Evolutionary conservation across 2,888 invertebrate genomes (phyloP), one percentile per base, ranked within the genome.

Genomic region (Clepsis dumicolana): DNA sequence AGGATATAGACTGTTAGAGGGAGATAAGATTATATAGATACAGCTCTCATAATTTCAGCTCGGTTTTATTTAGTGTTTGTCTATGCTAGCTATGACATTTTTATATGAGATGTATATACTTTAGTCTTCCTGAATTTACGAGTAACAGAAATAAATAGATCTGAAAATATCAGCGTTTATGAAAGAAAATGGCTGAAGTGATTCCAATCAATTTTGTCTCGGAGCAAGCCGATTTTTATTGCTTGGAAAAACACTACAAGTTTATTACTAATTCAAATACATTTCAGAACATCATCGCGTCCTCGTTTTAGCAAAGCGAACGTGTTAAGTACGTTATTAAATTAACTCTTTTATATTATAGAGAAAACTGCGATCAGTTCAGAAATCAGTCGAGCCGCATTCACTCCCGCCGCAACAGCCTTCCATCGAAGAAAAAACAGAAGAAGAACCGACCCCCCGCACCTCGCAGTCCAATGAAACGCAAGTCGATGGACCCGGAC

Each of bases 351-450:
- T 62, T 74, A 77, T 64, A 80, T 86, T 72, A 32, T 88, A 95
- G 95, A 94, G 97, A 75, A 96, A 96, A 84, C 93, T 96, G 56
- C 94, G 96, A 60, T 92, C 94, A 14, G 95, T 96, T 14, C 95
- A 95, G 75, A 90, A 94, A 71, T 94, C 94, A 0, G 88, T 87
- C 0, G 94, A 91, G 71, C 94, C 94, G 7, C 94, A 91, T 70
- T 82, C 88, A 27, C 74, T 89, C 25, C 76, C 84, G 16, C 86
- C 87, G 24, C 87, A 86, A 50, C 80, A 81, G 0, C 72, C 71
- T 2, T 78, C 78, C 0, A 65, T 75, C 14, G 94, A 94, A 56
- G 93, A 94, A 16, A 91, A 86, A 54, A 50, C 71, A 7, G 91
- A 92, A 21, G 91, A 91, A 7, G 83, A 82, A 64, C 76, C 77